Evolutionary conservation across 2,113 vertebrate genomes (phyloP).

Genomic region (Lates calcarifer): DNA sequence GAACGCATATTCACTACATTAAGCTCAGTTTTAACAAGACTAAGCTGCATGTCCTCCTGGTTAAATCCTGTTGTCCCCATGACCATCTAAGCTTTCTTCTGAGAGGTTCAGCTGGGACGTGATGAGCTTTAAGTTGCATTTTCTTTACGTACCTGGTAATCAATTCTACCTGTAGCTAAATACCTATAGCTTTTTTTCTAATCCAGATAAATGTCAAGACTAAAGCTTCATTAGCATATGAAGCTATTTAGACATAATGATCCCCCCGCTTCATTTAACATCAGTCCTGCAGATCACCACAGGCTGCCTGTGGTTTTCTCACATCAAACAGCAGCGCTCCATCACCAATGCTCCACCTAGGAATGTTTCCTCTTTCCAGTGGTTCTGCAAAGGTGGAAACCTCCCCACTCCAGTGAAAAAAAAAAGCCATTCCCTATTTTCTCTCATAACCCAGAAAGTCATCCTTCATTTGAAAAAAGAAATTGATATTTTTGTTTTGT

Average conservation of each 20-base stretch:
- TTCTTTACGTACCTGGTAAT: conserved; percentile 11
- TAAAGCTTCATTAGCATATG: conserved; percentile 68
- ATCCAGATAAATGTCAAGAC: conserved; percentile 73
- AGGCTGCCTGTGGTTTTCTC: background rate
- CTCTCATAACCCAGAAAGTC: background rate
- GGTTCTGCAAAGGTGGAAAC: background rate
- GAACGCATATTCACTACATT: background rate
- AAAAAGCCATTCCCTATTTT: background rate
- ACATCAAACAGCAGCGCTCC: background rate
- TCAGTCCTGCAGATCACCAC: conserved; percentile 1
- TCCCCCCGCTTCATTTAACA: conserved; percentile 38
- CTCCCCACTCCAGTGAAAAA: background rate
- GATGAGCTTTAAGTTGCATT: background rate
- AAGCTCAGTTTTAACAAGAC: conserved; percentile 29
- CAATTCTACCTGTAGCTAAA: conserved; percentile 49
- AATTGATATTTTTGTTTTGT: background rate
- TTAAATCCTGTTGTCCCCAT: conserved; percentile 68
- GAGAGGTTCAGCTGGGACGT: conserved; percentile 35
- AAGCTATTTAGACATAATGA: conserved; percentile 29
- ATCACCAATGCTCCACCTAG: background rate
- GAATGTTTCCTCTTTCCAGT: background rate
- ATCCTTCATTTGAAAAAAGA: background rate
- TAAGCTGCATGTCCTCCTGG: conserved; percentile 52
- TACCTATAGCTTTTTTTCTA: conserved; percentile 39
- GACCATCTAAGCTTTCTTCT: conserved; percentile 42